Conservation (phyloP, 2,888 invertebrate species). For the Hypolimnas misippus region DNA sequence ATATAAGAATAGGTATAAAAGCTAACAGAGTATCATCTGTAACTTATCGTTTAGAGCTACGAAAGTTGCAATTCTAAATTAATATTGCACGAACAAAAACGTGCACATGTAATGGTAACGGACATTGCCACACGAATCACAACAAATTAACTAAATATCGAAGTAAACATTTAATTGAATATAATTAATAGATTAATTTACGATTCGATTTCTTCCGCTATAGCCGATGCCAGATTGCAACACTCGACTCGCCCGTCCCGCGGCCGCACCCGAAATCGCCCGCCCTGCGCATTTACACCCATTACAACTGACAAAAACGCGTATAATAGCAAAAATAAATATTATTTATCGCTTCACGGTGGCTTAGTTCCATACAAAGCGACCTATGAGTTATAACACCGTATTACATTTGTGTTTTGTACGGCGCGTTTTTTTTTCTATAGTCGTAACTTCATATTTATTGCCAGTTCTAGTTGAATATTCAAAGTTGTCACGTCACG, state of each 20-base stretch:
- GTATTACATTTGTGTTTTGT: constrained; percentile 80
- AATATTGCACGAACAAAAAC: background rate
- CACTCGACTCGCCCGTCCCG: constrained; percentile 27
- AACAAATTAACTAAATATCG: constrained; percentile 2
- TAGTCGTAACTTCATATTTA: constrained; percentile 80
- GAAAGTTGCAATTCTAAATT: background rate
- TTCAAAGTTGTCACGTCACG: constrained; percentile 77
- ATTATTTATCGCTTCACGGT: constrained; percentile 84
- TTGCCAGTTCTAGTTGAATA: constrained; percentile 79
- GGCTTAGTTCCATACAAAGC: constrained; percentile 82
- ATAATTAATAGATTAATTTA: constrained; percentile 15
- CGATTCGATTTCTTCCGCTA: constrained; percentile 3
- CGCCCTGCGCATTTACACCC: constrained; percentile 71
- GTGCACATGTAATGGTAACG: background rate
- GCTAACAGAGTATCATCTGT: background rate
- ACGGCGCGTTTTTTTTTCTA: constrained; percentile 70
- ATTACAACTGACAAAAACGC: constrained; percentile 82
- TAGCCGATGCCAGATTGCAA: background rate
- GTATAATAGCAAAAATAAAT: constrained; percentile 84
- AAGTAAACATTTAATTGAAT: constrained; percentile 4
- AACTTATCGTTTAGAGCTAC: background rate
- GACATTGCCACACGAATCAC: constrained; percentile 1
- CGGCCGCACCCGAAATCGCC: constrained; percentile 48
- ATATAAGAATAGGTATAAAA: background rate
- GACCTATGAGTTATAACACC: constrained; percentile 80